Base-by-base conservation (phyloP, 2,888 invertebrate species). In the Leptopterna dolabrata region DNA sequence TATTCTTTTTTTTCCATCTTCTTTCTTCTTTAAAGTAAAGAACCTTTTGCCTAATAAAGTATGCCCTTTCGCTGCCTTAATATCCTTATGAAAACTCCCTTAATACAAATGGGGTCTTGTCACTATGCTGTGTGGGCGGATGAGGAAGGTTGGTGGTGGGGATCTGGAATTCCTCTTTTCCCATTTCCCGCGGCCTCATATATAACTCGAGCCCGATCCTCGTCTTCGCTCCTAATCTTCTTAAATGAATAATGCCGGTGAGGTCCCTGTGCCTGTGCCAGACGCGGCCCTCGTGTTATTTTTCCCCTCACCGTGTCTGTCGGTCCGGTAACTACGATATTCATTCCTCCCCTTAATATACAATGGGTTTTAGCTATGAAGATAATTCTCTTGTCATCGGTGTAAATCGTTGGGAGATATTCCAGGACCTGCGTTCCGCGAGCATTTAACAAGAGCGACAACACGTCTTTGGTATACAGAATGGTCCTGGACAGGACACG, bases 81-180 rank as follows among this genome's bases (percentile, higher is more conserved):
- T 78, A 78, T 78, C 83, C 83, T 83, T 83, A 83, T 83, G 83
- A 83, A 83, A 83, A 83, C 47, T 83, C 83, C 70, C 70, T 70
- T 83, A 83, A 83, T 83, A 83, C 83, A 83, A 83, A 83, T 83
- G 83, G 83, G 63, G 71, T 70, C 83, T 19, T 83, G 83, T 83
- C 83, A 83, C 83, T 41, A 2, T 47, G 45, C 45, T 11, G 36
- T 36, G 41, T 24, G 70, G 55, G 13, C 43, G 30, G 55, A 9
- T 78, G 78, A 78, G n/a, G 41, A 7, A 0, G 78, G 41, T 16
- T 30, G 55, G 4, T 3, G 55, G 7, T 3, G 41, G 45, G 78
- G 19, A 1, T 36, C 41, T 45, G 43, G 41, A 78, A 78, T 78
- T 78, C 45, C 78, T 36, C 78, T 43, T 78, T 78, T 78, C 83